Percentiles rank a stretch among this genome's conserved stretches.
These are phyloP conservation scores for Holocentrus rufus DNA, from an alignment of 2,797 vertebrate genomes.

Conservation along the genomic window DNA sequence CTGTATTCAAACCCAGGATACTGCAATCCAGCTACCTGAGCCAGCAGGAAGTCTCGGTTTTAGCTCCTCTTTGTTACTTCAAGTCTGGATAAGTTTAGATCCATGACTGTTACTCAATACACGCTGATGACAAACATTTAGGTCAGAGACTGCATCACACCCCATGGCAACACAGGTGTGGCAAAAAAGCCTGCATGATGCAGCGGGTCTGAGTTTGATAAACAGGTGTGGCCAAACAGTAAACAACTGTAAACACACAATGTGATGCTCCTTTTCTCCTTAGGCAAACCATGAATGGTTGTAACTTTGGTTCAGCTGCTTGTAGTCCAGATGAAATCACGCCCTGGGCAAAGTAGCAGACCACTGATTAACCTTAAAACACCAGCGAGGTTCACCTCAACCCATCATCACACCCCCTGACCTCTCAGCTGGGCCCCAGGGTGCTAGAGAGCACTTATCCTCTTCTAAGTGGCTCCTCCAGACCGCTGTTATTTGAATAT, in stretches of 20 bases:
- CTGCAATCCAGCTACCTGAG: background rate
- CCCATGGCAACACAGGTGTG: conserved; percentile 42
- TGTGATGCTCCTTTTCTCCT: conserved; percentile 18
- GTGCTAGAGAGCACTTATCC: conserved; percentile 46
- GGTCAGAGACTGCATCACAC: conserved; percentile 19
- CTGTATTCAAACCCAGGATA: background rate
- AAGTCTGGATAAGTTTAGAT: conserved; percentile 1
- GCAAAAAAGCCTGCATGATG: background rate
- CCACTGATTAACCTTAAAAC: conserved; percentile 56
- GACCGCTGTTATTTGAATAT: conserved; percentile 71
- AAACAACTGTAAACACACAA: conserved; percentile 30
- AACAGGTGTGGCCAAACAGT: conserved; percentile 44
- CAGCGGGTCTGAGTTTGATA: conserved; percentile 23
- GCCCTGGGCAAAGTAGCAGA: conserved; percentile 33
- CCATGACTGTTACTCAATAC: background rate
- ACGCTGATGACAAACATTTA: conserved; percentile 26
- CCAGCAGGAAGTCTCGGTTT: background rate
- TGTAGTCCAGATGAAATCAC: conserved; percentile 34
- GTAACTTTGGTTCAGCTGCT: conserved; percentile 16
- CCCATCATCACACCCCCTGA: conserved; percentile 55
- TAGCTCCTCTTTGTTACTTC: conserved; percentile 5
- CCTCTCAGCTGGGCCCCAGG: conserved; percentile 57
- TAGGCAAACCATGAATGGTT: conserved; percentile 3
- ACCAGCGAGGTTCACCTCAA: conserved; percentile 63
- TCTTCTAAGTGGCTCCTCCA: conserved; percentile 56